Conservation (phyloP, 2,797 vertebrate species). For the Syndactyla subalaris region DNA sequence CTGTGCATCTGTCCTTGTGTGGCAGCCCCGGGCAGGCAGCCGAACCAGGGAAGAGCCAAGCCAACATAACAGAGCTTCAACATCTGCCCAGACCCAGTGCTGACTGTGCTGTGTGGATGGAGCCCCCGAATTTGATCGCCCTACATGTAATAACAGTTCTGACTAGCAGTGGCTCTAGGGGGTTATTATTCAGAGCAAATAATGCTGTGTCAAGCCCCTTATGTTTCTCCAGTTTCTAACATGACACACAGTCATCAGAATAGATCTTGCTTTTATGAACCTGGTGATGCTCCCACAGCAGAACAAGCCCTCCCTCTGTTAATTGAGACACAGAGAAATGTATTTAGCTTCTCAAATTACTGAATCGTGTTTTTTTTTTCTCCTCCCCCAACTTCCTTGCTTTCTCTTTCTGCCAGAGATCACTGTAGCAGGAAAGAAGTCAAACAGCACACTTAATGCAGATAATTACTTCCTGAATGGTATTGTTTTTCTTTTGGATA, state of each 20-base stretch:
- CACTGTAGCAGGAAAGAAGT: slow-evolving; percentile 1
- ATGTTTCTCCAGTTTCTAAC: background rate
- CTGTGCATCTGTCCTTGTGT: background rate
- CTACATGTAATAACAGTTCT: background rate
- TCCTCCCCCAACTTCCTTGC: background rate
- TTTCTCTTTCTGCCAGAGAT: background rate
- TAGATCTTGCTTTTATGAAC: background rate
- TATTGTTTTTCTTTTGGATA: background rate
- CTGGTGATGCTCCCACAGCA: background rate
- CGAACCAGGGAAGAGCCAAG: rapidly evolving
- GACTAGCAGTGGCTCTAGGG: background rate
- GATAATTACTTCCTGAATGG: slow-evolving; percentile 2
- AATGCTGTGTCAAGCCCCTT: background rate
- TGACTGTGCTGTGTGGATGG: background rate
- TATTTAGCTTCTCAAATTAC: background rate
- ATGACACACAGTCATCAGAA: background rate
- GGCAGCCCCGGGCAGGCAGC: background rate
- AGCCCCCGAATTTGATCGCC: background rate
- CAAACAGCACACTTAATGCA: background rate
- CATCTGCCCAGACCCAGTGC: background rate
- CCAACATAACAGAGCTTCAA: background rate
- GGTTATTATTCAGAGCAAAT: background rate
- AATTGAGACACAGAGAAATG: background rate
- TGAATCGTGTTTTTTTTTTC: background rate
- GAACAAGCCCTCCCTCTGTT: background rate